These are phyloP conservation scores for Caenorhabditis sp. DNA, from an alignment of 2,888 invertebrate genomes.

Conservation along the genomic window DNA sequence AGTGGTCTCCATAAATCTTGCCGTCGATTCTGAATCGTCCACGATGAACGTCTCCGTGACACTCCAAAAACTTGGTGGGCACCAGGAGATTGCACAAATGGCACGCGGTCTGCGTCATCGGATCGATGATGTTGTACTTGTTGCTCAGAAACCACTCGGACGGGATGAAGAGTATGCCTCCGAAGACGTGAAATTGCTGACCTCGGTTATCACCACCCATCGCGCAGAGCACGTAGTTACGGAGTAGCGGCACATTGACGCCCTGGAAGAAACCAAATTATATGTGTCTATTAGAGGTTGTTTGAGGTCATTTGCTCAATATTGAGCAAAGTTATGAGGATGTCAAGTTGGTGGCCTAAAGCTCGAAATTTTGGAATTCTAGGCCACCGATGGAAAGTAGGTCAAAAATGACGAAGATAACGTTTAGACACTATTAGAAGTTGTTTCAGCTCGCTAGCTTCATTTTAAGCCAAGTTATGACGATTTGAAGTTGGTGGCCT, in stretches of 20 bases:
- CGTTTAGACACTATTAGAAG: too few species aligned
- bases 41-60: constrained; percentile 58
- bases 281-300: too few species aligned
- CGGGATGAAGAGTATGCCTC: constrained; percentile 31
- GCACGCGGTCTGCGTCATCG: constrained; percentile 8
- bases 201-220: constrained; percentile 44
- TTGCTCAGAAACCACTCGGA: constrained; percentile 12
- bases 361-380: too few species aligned
- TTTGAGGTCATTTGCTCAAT: too few species aligned
- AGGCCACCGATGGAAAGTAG: too few species aligned
- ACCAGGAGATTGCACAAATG: constrained; percentile 32
- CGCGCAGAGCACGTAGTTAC: constrained; percentile 22
- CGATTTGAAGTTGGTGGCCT: too few species aligned
- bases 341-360: too few species aligned
- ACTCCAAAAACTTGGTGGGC: constrained; percentile 40
- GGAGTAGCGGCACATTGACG: neutral
- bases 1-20: constrained; percentile 31
- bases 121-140: constrained; percentile 1
- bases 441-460: too few species aligned
- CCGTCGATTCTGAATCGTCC: constrained; percentile 45
- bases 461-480: too few species aligned
- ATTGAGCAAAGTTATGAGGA: too few species aligned
- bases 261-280: neutral
- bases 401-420: too few species aligned
- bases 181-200: constrained; percentile 35